Evolutionary conservation across 2,113 vertebrate species (phyloP), one percentile per base, ranked within the genome.

Genomic region (Mus musculus): DNA sequence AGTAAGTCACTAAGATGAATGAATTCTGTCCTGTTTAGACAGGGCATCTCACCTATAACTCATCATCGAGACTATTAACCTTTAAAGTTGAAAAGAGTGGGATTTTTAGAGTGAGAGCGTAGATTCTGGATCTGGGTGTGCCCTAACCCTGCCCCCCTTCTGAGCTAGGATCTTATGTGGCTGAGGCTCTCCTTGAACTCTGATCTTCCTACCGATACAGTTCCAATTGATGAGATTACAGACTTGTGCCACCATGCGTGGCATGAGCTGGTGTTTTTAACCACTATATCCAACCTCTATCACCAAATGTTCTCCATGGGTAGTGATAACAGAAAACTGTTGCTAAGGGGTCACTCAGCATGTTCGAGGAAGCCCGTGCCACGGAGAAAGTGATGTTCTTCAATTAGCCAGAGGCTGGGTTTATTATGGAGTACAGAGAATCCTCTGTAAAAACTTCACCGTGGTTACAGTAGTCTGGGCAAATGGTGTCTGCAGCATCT

Each of bases 71-170:
- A 11, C 54, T 6, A 42, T 1, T 49, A 42, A 46, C 94, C 61
- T 94, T 90, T 95, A 54, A 88, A 76, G 77, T 24, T 54, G 65
- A 61, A 82, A 88, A 82, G 84, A 22, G n/a, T 76, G 28, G 30
- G 19, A 49, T 82, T 87, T 65, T 59, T 54, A 65, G 88, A 77
- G 9, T n/a, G 82, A 63, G n/a, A 69, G 88, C 67, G 22, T 52
- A 56, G 56, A 75, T 78, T 80, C 20, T 86, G 77, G 77, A 46
- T 63, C n/a, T n/a, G n/a, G n/a, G 49, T 59, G 46, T 14, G 12
- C 16, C 13, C 8, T 11, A 5, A 12, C 49, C 49, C 49, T 7
- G 7, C 26, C 7, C 39, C 33, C 9, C 8, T 33, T 85, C 30
- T 85, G 39, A 86, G 26, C 30, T 12, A 82, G 28, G 82, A 2